These are phyloP conservation scores for Rhodinocichla rosea DNA, from an alignment of 2,113 vertebrate species.

Conservation along the genomic window DNA sequence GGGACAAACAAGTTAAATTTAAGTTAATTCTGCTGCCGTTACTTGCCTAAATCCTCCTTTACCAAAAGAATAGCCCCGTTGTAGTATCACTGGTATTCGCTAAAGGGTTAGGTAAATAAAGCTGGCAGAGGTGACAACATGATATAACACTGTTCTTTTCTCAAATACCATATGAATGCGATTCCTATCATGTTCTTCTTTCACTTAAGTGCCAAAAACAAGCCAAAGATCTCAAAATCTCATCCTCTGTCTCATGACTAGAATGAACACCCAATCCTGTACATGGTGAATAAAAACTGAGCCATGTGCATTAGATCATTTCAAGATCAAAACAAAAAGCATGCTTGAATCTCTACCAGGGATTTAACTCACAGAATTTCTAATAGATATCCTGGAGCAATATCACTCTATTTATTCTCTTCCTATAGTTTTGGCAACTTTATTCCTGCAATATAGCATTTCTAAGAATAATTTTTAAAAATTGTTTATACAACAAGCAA, in stretches of 20 bases:
- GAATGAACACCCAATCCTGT: not conserved
- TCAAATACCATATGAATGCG: not conserved
- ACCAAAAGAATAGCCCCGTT: not conserved
- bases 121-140: not conserved
- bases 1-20: not conserved
- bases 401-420: not conserved
- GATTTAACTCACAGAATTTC: not conserved
- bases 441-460: not conserved
- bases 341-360: not conserved
- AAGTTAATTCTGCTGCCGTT: not conserved
- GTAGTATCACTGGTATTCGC: not conserved
- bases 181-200: not conserved
- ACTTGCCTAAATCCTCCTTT: not conserved
- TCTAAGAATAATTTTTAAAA: not conserved
- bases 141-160: not conserved
- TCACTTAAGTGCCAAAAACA: not conserved
- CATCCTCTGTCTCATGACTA: not conserved
- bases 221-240: not conserved
- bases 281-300: not conserved
- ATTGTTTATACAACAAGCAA: not conserved
- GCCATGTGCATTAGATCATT: not conserved
- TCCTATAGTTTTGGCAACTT: not conserved
- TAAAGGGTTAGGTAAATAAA: not conserved
- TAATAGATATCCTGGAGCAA: not conserved
- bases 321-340: not conserved